phyloP scores from a whole-genome alignment of 2,113 vertebrate species.

The Acrocephalus kingi region DNA sequence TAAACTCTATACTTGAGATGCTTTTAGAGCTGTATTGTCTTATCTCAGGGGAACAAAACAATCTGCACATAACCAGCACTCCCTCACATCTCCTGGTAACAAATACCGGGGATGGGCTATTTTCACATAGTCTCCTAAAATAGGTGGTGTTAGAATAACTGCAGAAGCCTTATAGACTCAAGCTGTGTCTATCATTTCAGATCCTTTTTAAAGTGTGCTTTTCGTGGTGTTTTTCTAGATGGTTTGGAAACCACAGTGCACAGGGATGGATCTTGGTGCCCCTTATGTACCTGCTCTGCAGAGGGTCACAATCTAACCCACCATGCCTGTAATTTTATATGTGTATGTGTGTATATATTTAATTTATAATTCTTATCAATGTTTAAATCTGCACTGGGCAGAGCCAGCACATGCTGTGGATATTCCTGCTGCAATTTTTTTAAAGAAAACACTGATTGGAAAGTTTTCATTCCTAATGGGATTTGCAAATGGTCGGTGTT shows the following conservation, averaged over 20 bases:
- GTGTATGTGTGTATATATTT: neutral
- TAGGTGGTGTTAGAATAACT: neutral
- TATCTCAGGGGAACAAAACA: constrained; percentile 10
- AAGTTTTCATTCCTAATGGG: neutral
- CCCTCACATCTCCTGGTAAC: neutral
- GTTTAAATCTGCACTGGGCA: neutral
- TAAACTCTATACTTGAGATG: neutral
- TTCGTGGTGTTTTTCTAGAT: neutral
- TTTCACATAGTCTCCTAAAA: constrained; percentile 21
- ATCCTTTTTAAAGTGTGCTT: neutral
- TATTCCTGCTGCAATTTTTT: neutral
- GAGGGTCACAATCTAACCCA: neutral
- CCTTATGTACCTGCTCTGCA: neutral
- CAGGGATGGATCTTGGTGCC: neutral
- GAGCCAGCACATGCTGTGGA: neutral
- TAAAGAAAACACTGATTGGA: neutral
- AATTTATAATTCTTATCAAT: fast-evolving
- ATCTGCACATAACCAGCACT: neutral
- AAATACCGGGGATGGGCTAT: neutral
- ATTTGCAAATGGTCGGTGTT: neutral
- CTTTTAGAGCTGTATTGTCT: constrained; percentile 19
- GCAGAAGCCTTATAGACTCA: neutral
- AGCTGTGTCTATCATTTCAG: neutral
- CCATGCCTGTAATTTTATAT: neutral
- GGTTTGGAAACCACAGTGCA: neutral